Evolutionary conservation across 2,888 invertebrate species (phyloP).

Genomic region (Phania funesta): DNA sequence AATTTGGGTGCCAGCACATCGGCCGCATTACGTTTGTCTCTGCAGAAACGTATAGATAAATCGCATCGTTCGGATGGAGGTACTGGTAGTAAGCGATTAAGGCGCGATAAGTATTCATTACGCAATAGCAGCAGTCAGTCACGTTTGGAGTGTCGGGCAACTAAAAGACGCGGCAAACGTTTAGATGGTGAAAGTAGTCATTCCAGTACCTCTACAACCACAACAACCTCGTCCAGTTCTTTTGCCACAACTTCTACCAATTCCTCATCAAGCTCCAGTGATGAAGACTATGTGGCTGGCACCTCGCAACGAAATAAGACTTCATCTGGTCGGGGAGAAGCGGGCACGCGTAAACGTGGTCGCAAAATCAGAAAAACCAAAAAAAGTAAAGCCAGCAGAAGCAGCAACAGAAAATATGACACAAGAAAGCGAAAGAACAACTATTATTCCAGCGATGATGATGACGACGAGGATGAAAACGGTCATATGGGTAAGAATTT

Average conservation of each 20-base stretch:
- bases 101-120: constrained; percentile 52
- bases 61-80: constrained; percentile 45
- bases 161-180: constrained; percentile 58
- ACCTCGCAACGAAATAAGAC: constrained; percentile 27
- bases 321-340: not conserved
- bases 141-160: constrained; percentile 17
- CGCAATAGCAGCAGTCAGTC: constrained; percentile 22
- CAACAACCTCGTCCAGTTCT: constrained; percentile 31
- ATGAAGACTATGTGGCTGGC: constrained; percentile 43
- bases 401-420: constrained; percentile 22
- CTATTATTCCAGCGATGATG: constrained; percentile 13
- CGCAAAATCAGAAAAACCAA: constrained; percentile 36
- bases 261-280: constrained; percentile 48
- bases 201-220: constrained; percentile 52
- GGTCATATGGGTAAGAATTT: constrained; percentile 58
- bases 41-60: constrained; percentile 69
- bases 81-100: constrained; percentile 9
- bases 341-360: not conserved
- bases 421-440: constrained; percentile 39
- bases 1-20: constrained; percentile 76
- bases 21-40: constrained; percentile 73
- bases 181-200: constrained; percentile 65
- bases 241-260: constrained; percentile 27
- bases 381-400: constrained; percentile 24
- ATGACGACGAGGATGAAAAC: constrained; percentile 50